Conservation (phyloP, 1,140 invertebrate species). For the Cydia fagiglandana region DNA sequence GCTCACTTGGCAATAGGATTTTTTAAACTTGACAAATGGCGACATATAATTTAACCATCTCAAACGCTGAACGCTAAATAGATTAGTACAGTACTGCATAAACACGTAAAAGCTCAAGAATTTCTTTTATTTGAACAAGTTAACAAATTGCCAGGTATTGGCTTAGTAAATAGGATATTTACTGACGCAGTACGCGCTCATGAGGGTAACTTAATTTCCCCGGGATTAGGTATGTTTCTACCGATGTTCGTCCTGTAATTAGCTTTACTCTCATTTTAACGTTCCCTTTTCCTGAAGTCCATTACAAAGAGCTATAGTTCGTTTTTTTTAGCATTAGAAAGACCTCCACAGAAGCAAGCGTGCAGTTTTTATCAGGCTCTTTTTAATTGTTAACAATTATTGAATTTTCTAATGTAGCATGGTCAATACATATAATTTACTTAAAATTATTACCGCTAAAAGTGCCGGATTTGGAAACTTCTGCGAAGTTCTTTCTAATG, state of each 20-base stretch:
- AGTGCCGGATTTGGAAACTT: too few species aligned
- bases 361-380: too few species aligned
- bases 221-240: slow-evolving; percentile 29
- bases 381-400: too few species aligned
- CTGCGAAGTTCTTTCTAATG: too few species aligned
- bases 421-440: too few species aligned
- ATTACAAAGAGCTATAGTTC: neutral
- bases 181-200: slow-evolving; percentile 21
- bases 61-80: neutral
- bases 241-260: slow-evolving; percentile 12
- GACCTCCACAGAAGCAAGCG: too few species aligned
- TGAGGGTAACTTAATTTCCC: slow-evolving; percentile 28
- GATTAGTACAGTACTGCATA: neutral
- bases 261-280: slow-evolving; percentile 19
- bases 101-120: slow-evolving; percentile 9
- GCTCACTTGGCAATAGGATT: too few species aligned
- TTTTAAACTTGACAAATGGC: too few species aligned
- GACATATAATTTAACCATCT: neutral
- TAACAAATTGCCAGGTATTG: slow-evolving; percentile 31
- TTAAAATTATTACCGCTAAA: too few species aligned
- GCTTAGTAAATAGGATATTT: slow-evolving; percentile 31
- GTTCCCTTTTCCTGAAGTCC: slow-evolving; percentile 4
- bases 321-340: too few species aligned
- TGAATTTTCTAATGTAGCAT: too few species aligned
- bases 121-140: slow-evolving; percentile 25